These are phyloP conservation scores for Trachelus troglodyta DNA, from an alignment of 2,888 invertebrate species.

Conservation along the genomic window DNA sequence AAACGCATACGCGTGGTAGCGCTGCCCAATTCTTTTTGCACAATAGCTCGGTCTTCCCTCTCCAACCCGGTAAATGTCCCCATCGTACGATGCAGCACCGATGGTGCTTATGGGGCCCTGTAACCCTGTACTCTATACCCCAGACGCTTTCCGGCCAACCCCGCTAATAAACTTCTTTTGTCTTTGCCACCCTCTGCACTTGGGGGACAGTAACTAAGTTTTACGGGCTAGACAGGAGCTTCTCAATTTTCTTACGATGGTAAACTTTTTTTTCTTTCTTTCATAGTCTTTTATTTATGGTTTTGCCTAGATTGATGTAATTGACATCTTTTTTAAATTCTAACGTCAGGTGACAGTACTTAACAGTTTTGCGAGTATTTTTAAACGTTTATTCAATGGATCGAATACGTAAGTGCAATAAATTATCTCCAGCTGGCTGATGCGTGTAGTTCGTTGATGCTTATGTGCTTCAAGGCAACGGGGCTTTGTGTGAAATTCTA, in stretches of 20 bases:
- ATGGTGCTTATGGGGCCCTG: conserved; percentile 12
- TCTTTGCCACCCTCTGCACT: conserved; percentile 37
- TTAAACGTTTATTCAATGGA: not conserved
- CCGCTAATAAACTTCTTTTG: conserved; percentile 56
- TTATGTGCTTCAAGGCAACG: not conserved
- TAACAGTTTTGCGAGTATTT: not conserved
- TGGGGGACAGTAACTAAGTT: not conserved
- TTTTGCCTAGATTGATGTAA: not conserved
- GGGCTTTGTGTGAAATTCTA: not conserved
- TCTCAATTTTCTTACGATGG: conserved; percentile 2
- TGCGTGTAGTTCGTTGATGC: not conserved
- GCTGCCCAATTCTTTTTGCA: conserved; percentile 51
- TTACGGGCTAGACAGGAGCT: not conserved
- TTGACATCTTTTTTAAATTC: not conserved
- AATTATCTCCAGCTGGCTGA: not conserved
- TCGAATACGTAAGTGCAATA: not conserved
- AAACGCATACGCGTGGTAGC: conserved; percentile 33
- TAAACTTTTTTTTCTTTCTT: conserved; percentile 22
- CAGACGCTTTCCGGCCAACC: conserved; percentile 29
- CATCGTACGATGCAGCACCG: conserved; percentile 15
- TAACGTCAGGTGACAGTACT: not conserved
- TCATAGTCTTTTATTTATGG: not conserved
- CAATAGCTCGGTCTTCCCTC: conserved; percentile 43
- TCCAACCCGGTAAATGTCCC: conserved; percentile 22
- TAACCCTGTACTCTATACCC: conserved; percentile 6